A percentile compares a stretch with the other conserved stretches of the same genome.
These are phyloP conservation scores for Zaprionus obscuricornis DNA, from an alignment of 2,888 invertebrate species.

Conservation along the genomic window DNA sequence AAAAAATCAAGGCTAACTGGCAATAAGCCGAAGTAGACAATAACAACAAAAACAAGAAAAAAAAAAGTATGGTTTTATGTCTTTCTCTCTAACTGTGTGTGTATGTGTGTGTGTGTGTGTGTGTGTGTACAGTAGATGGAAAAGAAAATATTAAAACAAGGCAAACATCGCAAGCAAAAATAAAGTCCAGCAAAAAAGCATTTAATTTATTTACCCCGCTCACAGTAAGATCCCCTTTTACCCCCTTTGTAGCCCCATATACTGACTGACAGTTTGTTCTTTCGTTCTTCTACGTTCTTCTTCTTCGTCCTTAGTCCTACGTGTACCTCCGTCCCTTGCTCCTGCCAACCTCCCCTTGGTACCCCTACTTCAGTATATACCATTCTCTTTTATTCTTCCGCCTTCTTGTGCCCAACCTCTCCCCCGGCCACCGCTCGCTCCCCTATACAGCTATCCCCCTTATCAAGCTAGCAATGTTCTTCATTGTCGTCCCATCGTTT, in stretches of 20 bases:
- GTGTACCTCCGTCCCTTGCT: not conserved
- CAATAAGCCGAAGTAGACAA: conserved; percentile 38
- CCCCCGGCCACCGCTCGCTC: too few relatives aligned
- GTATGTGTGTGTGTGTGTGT: conserved; percentile 4
- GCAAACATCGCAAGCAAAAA: conserved; percentile 64
- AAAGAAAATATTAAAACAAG: conserved; percentile 72
- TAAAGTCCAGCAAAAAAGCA: conserved; percentile 68
- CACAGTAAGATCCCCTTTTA: conserved; percentile 7
- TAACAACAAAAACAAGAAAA: conserved; percentile 10
- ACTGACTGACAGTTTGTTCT: conserved; percentile 3
- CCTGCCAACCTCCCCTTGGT: not conserved
- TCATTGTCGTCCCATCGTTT: conserved; percentile 39
- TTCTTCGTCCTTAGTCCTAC: conserved; percentile 27
- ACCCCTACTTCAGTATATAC: too few relatives aligned
- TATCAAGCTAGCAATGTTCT: conserved; percentile 9
- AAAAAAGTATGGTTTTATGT: conserved; percentile 8
- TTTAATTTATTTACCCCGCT: conserved; percentile 69
- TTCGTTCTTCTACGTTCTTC: not conserved
- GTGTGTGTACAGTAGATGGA: conserved; percentile 34
- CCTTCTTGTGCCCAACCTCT: not conserved
- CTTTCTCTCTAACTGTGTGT: too few relatives aligned
- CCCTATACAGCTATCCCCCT: too few relatives aligned
- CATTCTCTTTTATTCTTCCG: too few relatives aligned
- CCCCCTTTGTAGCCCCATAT: conserved; percentile 1
- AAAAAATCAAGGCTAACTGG: conserved; percentile 45